Percentiles rank a stretch among this genome's conserved stretches.
phyloP scores from a whole-genome alignment of 2,888 invertebrate genomes.

The Cryptocephalus primarius region DNA sequence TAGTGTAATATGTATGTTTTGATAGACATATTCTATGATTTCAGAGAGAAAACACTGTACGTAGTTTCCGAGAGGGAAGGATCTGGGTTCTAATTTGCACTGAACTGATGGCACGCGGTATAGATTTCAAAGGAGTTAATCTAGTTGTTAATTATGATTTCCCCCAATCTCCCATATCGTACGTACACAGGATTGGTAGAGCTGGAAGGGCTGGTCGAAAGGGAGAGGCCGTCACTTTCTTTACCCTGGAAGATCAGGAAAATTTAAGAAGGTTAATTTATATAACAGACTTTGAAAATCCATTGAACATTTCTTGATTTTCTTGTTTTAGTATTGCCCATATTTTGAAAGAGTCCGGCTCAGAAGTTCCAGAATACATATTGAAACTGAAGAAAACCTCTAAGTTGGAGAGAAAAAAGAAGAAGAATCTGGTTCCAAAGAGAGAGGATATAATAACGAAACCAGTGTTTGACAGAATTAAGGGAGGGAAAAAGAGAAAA shows the following conservation, averaged over 20 bases:
- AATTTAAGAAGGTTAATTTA: conserved; percentile 65
- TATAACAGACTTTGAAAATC: conserved; percentile 1
- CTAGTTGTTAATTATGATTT: conserved; percentile 97
- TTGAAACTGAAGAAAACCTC: conserved; percentile 59
- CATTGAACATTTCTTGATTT: neutral
- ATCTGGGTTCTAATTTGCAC: conserved; percentile 96
- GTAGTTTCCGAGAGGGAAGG: conserved; percentile 81
- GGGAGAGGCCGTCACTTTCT: conserved; percentile 89
- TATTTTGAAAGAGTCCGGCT: conserved; percentile 83
- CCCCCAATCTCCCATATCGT: conserved; percentile 79
- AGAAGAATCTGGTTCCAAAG: conserved; percentile 49
- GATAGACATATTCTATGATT: conserved; percentile 18
- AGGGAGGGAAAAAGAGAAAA: conserved; percentile 29
- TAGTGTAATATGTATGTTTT: neutral
- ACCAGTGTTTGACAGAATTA: conserved; percentile 36
- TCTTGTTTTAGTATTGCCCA: conserved; percentile 65
- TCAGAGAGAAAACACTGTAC: conserved; percentile 84
- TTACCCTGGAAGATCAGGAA: conserved; percentile 79
- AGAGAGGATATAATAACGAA: conserved; percentile 57
- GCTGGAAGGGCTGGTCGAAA: conserved; percentile 87
- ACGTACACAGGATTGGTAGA: conserved; percentile 79
- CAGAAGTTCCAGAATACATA: conserved; percentile 87
- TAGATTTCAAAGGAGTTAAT: conserved; percentile 94
- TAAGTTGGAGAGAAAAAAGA: conserved; percentile 47
- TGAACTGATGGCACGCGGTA: conserved; percentile 91